Base-by-base conservation (phyloP, 2,113 vertebrate species). In the Lanius ludovicianus region DNA sequence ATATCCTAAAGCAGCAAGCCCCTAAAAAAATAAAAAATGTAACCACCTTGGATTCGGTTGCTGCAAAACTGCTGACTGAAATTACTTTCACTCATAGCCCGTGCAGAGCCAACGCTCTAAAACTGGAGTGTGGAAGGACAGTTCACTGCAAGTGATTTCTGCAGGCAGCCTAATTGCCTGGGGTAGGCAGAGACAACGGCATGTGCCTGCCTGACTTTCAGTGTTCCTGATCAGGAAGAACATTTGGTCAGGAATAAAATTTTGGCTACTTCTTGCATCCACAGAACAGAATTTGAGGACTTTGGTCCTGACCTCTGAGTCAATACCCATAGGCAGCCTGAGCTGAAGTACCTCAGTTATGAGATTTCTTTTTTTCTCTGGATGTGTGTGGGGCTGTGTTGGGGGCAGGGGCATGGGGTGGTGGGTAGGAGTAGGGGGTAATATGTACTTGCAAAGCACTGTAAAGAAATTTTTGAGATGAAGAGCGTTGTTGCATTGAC, bases 381-480 rank as follows among this genome's bases (percentile, higher is more conserved):
- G 16, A 52, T 23, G 11, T 37, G 22, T 10, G 15, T 4, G 37
- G 8, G 6, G 27, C 7, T 9, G 53, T 68, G 7, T 27, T 59
- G 17, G 22, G 16, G 17, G 7, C 1, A 2, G 31, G 27, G 6
- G 12, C 10, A 3, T 2, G 13, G 42, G 20, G 7, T 5, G 1
- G 5, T 8, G 9, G 8, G 24, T 9, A 57, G 25, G 11, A 25
- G 24, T 3, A 16, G 17, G 13, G 22, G 3, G 5, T 13, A 28
- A 39, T 39, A 13, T 53, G 8, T 42, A 4, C 21, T 22, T 30
- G 13, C 31, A 83, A 69, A 90, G 28, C 17, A 39, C 25, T 62
- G 39, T 18, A 77, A 76, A 18, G 49, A 21, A 52, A 13, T 49
- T 87, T 42, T 56, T 74, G 57, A 88, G 37, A 39, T 44, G 1